Evolutionary conservation across 2,888 invertebrate species (phyloP).

Genomic region (Hypolimnas misippus): DNA sequence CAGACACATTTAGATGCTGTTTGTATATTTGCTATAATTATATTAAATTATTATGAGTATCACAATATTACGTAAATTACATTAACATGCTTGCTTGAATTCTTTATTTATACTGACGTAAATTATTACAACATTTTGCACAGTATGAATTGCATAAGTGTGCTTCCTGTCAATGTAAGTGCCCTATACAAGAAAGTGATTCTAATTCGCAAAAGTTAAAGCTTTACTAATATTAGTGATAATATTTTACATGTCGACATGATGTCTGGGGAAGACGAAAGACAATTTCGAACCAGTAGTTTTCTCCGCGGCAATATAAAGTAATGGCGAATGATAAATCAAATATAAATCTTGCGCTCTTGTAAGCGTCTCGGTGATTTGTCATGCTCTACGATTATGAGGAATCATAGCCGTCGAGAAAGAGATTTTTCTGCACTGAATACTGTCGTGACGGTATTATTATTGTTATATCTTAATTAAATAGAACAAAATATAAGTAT

Average conservation of each 20-base stretch:
- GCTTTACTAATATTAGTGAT: background rate
- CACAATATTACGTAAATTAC: no score
- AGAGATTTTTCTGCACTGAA: constrained; percentile 16
- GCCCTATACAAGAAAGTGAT: no score
- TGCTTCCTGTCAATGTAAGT: no score
- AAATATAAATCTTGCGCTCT: constrained; percentile 30
- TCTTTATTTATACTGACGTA: no score
- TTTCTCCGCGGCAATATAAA: constrained; percentile 31
- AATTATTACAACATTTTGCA: no score
- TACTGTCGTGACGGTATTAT: background rate
- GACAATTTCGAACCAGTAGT: constrained; percentile 30
- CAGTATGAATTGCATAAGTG: no score
- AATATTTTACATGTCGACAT: constrained; percentile 32
- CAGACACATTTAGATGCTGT: no score
- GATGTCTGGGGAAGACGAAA: constrained; percentile 36
- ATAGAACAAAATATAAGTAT: background rate
- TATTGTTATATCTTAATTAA: background rate
- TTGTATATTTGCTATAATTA: no score
- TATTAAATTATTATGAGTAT: no score
- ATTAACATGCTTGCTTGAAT: no score
- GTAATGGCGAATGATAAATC: constrained; percentile 38
- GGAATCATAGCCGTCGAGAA: constrained; percentile 19
- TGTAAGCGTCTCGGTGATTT: constrained; percentile 22
- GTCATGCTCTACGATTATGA: constrained; percentile 28
- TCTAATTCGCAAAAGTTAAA: no score